phyloP scores from a whole-genome alignment of 2,888 invertebrate species.

The Eupithecia pulchellata region DNA sequence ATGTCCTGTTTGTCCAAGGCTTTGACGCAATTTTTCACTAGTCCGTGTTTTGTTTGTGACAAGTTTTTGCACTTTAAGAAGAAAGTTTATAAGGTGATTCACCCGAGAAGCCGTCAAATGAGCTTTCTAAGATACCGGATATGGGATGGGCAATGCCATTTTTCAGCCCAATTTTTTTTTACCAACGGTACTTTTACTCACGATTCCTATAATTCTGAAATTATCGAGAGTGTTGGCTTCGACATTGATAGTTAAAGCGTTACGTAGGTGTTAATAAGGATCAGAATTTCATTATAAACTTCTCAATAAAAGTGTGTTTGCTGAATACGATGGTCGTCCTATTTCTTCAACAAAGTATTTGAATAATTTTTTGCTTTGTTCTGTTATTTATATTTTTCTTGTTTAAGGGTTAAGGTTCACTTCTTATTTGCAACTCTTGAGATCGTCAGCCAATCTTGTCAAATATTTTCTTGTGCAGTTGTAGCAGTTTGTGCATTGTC shows the following conservation, averaged over 20 bases:
- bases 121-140: not conserved
- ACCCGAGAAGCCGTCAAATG: not conserved
- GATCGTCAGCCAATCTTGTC: too few species aligned
- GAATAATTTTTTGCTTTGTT: not conserved
- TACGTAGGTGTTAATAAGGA: not conserved
- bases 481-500: not conserved
- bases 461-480: not conserved
- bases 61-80: constrained; percentile 25
- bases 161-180: not conserved
- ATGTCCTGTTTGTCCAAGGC: constrained; percentile 52
- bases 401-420: too few species aligned
- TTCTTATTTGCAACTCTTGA: too few species aligned
- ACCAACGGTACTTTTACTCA: not conserved
- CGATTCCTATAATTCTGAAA: not conserved
- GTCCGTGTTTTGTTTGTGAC: constrained; percentile 33
- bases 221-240: not conserved
- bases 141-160: not conserved
- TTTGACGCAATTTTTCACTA: constrained; percentile 43
- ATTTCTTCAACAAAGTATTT: not conserved
- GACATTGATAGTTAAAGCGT: not conserved
- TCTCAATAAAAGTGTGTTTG: not conserved
- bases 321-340: not conserved
- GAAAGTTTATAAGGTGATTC: not conserved
- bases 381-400: not conserved
- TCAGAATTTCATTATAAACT: not conserved